phyloP scores from a whole-genome alignment of 2,113 vertebrate genomes.

The Lamprologus ornatipinnis region DNA sequence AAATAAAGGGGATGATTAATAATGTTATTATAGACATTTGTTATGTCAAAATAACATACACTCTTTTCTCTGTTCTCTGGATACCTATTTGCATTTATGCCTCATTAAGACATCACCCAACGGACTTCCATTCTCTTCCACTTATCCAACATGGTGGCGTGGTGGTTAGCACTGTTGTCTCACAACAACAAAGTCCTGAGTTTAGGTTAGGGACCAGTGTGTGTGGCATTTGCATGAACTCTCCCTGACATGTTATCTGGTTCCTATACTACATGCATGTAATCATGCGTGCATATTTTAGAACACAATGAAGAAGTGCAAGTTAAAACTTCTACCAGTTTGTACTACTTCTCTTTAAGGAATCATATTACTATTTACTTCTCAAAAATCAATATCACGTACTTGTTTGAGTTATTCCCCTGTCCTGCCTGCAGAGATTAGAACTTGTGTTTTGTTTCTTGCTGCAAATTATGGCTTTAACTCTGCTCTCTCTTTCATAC shows the following conservation, averaged over 20 bases:
- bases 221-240: background rate
- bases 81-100: background rate
- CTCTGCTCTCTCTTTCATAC: background rate
- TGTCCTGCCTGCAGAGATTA: background rate
- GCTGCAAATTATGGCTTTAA: background rate
- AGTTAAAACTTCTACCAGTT: background rate
- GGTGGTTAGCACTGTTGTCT: background rate
- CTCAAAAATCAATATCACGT: background rate
- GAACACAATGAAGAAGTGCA: background rate
- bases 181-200: background rate
- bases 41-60: background rate
- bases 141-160: too few species aligned
- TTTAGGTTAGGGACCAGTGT: background rate
- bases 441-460: background rate
- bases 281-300: background rate
- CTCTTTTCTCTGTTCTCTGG: background rate
- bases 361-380: background rate
- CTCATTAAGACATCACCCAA: background rate
- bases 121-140: too few species aligned
- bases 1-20: background rate
- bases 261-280: background rate
- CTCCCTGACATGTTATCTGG: background rate
- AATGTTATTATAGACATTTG: background rate
- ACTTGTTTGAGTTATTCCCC: background rate
- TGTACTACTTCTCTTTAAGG: background rate